phyloP scores from a whole-genome alignment of 2,113 vertebrate genomes.

The Lamprotornis superbus region DNA sequence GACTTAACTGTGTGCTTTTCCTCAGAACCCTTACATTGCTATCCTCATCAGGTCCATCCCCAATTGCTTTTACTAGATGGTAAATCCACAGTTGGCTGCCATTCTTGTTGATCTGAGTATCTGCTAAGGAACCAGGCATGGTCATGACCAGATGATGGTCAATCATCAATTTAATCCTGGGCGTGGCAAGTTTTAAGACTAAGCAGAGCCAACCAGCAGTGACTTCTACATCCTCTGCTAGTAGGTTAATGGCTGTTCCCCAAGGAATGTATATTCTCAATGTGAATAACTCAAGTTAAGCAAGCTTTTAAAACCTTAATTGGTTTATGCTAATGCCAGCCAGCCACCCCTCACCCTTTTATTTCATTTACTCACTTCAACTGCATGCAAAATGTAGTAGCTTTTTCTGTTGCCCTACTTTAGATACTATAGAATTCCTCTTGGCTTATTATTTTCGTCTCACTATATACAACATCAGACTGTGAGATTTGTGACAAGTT shows the following conservation, averaged over 20 bases:
- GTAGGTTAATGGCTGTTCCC: neutral
- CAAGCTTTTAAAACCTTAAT: neutral
- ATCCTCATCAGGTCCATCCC: neutral
- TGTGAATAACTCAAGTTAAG: neutral
- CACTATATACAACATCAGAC: neutral
- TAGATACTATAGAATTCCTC: neutral
- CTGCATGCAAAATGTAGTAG: neutral
- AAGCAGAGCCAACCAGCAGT: neutral
- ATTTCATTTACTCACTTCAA: neutral
- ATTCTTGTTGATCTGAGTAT: neutral
- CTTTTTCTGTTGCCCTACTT: neutral
- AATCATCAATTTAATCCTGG: neutral
- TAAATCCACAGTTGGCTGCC: accelerated
- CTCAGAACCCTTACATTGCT: neutral
- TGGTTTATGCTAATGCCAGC: neutral
- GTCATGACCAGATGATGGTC: neutral
- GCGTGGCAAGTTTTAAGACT: neutral
- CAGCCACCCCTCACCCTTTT: neutral
- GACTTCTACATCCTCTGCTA: neutral
- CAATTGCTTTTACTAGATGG: neutral
- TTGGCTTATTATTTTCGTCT: neutral
- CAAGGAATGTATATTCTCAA: neutral
- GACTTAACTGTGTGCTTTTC: neutral
- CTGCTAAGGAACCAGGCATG: neutral
- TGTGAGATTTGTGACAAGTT: neutral